Base-by-base conservation (phyloP, 92 coral and sea anemone species). In the Blastomussa wellsi region DNA sequence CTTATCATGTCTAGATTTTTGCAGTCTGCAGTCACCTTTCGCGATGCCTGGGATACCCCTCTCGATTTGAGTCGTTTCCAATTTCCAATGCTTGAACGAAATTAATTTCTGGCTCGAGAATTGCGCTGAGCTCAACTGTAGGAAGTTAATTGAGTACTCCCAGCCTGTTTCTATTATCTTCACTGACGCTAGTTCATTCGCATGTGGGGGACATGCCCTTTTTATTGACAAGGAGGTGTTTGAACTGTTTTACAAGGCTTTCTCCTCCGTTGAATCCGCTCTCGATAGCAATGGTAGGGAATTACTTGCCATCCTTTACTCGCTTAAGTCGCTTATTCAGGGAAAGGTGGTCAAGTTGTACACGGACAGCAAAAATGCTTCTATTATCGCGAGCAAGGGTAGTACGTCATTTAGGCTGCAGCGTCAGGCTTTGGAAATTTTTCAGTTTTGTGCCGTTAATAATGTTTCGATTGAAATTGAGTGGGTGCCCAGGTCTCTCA, bases 1-100 rank as follows among this genome's bases (percentile, higher is more conserved):
- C 29, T 80, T 2, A 82, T 82, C n/a, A 76, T 82, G 91, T 75
- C 91, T 10, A 88, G 91, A 39, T 84, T 83, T 68, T 64, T 66
- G 24, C 88, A 88, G 32, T 47, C 80, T 22, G 68, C 76, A 2
- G 65, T 78, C 72, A 89, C 37, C 74, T 84, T 80, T 76, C 47
- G 77, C 15, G 28, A 71, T 29, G 64, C 48, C 9, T 83, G 85
- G 91, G 67, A 84, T 13, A 47, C 91, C 32, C 48, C 67, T 37
- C 70, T 88, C 32, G 47, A 29, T 69, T 26, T 77, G n/a, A n/a
- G n/a, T n/a, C n/a, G n/a, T n/a, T n/a, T n/a, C n/a, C n/a, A n/a
- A n/a, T n/a, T n/a, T n/a, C 2, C 67, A 88, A 24, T 79, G 33
- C 36, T 39, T 77, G 62, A 42, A 41, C 28, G 91, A 88, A 74